These are phyloP conservation scores for Periophthalmodon schlosseri DNA, from an alignment of 2,113 vertebrate genomes.

Conservation along the genomic window DNA sequence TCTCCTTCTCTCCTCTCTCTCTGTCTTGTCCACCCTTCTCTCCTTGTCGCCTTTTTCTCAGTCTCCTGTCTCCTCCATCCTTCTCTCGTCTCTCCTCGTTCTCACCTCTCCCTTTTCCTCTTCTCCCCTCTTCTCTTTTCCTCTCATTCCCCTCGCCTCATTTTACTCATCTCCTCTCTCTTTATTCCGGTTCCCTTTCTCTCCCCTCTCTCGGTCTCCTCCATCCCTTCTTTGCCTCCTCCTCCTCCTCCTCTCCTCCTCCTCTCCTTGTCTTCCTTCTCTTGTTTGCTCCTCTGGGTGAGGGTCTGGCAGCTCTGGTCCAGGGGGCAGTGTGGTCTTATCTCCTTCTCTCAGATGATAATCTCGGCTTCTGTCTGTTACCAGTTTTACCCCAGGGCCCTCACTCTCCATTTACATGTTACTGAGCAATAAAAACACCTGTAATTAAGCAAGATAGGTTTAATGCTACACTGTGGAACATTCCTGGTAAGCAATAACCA, in stretches of 20 bases:
- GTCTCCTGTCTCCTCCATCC: not conserved
- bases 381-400: constrained; percentile 76
- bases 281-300: constrained; percentile 52
- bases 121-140: not conserved
- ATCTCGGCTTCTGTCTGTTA: constrained; percentile 80
- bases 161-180: not conserved
- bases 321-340: constrained; percentile 79
- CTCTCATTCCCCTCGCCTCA: too few relatives aligned
- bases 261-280: not conserved
- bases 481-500: too few relatives aligned
- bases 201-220: not conserved
- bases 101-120: not conserved
- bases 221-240: too few relatives aligned
- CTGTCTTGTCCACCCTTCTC: too few relatives aligned
- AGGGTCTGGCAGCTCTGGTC: constrained; percentile 65
- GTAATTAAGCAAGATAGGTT: too few relatives aligned
- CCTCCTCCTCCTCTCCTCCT: not conserved
- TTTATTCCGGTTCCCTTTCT: not conserved
- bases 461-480: too few relatives aligned
- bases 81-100: not conserved
- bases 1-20: not conserved
- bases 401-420: constrained; percentile 75
- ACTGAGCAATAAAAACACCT: too few relatives aligned
- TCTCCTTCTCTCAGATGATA: constrained; percentile 79
- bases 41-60: not conserved